These are phyloP conservation scores for Borostomias antarcticus DNA, from an alignment of 2,797 vertebrate species.

Conservation along the genomic window DNA sequence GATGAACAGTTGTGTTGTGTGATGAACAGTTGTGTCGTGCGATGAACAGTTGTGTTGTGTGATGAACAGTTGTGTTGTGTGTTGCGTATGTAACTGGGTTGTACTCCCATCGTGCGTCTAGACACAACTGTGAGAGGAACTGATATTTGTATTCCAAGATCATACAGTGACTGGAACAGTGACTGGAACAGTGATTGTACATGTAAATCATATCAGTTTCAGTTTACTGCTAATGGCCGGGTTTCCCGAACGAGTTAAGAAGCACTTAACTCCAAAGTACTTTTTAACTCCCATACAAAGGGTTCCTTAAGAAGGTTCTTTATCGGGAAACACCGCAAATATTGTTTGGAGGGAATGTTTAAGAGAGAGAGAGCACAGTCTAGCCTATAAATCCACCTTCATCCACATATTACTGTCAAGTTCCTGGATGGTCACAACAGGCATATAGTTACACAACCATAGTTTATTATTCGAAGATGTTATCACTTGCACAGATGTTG, in stretches of 20 bases:
- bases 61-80: background rate
- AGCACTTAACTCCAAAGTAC: too few species aligned
- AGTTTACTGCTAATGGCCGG: too few species aligned
- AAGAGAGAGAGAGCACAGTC: background rate
- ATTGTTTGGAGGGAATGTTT: too few species aligned
- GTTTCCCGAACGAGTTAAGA: too few species aligned
- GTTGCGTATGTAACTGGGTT: background rate
- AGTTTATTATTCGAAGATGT: slow-evolving; percentile 71
- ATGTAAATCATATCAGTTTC: background rate
- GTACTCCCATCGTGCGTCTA: background rate
- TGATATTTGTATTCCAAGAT: background rate
- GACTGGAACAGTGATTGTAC: too few species aligned
- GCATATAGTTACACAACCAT: slow-evolving; percentile 66
- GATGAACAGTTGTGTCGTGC: too few species aligned
- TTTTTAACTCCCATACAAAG: too few species aligned
- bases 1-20: too few species aligned
- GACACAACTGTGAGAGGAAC: background rate
- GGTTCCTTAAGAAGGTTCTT: too few species aligned
- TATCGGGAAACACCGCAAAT: too few species aligned
- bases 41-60: too few species aligned
- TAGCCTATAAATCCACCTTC: background rate
- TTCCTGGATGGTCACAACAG: slow-evolving; percentile 34
- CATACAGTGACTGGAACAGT: too few species aligned
- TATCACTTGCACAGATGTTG: slow-evolving; percentile 69
- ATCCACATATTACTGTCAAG: background rate